Evolutionary conservation across 2,888 invertebrate species (phyloP).

Genomic region (Athalia cordata): DNA sequence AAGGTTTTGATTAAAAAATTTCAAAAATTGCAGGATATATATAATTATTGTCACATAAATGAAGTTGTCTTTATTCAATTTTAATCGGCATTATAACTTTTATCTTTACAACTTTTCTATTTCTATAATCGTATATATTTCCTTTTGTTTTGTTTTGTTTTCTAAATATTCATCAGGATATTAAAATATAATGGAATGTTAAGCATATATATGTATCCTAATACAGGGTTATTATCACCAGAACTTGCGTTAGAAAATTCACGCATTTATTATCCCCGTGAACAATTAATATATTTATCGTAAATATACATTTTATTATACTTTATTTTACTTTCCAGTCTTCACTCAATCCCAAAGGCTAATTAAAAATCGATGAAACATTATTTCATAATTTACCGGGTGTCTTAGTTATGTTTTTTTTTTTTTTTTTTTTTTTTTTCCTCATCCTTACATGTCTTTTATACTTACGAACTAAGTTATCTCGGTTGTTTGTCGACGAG

Average conservation of each 20-base stretch:
- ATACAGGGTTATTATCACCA: conserved; percentile 19
- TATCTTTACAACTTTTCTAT: conserved; percentile 10
- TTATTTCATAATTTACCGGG: conserved; percentile 23
- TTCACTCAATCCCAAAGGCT: conserved; percentile 13
- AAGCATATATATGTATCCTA: background rate
- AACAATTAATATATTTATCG: background rate
- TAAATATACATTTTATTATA: conserved; percentile 12
- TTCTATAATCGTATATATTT: background rate
- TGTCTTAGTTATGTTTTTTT: background rate
- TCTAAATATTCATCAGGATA: background rate
- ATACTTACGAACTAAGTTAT: background rate
- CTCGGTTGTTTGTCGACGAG: conserved; percentile 16
- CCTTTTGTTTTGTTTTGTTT: background rate
- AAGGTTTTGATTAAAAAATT: too few relatives aligned
- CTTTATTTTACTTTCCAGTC: conserved; percentile 4
- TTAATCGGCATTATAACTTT: background rate
- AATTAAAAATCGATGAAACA: conserved; percentile 10
- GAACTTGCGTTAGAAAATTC: background rate
- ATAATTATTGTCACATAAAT: too few relatives aligned
- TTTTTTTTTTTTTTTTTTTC: too few relatives aligned
- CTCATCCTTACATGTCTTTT: too few relatives aligned
- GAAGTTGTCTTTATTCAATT: conserved; percentile 25
- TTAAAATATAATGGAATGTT: conserved; percentile 14
- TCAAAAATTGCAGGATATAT: too few relatives aligned
- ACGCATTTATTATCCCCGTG: background rate